Evolutionary conservation across 2,888 invertebrate species (phyloP).

Genomic region (Hirtodrosophila confusa): DNA sequence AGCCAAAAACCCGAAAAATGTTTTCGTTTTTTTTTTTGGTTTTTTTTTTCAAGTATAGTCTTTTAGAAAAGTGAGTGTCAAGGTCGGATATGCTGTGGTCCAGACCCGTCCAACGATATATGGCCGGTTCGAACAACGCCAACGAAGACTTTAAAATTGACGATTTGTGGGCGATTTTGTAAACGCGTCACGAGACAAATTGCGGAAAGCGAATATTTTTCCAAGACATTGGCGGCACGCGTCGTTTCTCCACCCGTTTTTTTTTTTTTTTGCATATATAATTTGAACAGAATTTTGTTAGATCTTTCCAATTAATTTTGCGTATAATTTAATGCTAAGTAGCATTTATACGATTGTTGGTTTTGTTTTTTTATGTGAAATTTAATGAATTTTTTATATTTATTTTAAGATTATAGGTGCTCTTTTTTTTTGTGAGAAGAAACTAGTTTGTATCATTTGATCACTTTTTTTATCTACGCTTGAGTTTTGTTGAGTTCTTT

Average conservation of each 20-base stretch:
- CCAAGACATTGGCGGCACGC: no score
- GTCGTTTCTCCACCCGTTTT: not conserved
- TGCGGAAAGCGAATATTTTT: slow-evolving; percentile 47
- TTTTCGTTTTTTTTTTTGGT: slow-evolving; percentile 36
- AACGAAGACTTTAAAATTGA: slow-evolving; percentile 15
- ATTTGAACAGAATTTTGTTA: not conserved
- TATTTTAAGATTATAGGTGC: slow-evolving; percentile 14
- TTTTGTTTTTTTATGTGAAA: slow-evolving; percentile 18
- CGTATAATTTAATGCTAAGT: slow-evolving; percentile 51
- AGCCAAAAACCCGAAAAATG: slow-evolving; percentile 45
- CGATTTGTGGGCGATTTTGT: slow-evolving; percentile 34
- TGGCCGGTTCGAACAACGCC: slow-evolving; percentile 35
- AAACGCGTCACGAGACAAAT: slow-evolving; percentile 67
- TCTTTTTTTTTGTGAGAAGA: slow-evolving; percentile 25
- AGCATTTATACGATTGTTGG: slow-evolving; percentile 13
- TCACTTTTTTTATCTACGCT: slow-evolving; percentile 31
- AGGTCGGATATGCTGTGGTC: slow-evolving; percentile 72
- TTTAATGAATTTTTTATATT: slow-evolving; percentile 28
- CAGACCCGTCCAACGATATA: slow-evolving; percentile 30
- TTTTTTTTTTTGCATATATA: no score
- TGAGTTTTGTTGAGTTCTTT: slow-evolving; percentile 45
- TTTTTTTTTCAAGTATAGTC: slow-evolving; percentile 35
- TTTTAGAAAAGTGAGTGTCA: slow-evolving; percentile 83
- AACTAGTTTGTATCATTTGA: slow-evolving; percentile 61
- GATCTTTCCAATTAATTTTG: slow-evolving; percentile 34